Percentiles rank a stretch among this genome's conserved stretches.
Conservation (phyloP, 2,888 invertebrate genomes). For the Anthrax anthrax region DNA sequence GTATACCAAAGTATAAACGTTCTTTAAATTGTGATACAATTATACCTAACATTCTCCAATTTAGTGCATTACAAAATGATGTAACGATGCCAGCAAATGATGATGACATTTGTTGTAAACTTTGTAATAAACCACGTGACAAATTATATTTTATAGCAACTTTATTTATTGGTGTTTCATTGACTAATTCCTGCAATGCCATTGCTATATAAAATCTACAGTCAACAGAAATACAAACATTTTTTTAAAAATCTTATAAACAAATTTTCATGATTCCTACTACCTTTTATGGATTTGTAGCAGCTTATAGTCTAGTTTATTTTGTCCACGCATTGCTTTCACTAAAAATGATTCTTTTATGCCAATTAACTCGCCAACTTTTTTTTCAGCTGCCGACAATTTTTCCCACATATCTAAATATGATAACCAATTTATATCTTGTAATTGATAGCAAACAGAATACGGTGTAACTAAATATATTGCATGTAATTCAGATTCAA, state of each 20-base stretch:
- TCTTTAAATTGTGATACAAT: constrained; percentile 87
- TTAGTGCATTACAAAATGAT: constrained; percentile 82
- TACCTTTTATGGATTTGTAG: constrained; percentile 52
- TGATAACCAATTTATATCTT: constrained; percentile 67
- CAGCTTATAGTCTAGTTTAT: constrained; percentile 40
- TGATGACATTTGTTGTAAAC: constrained; percentile 85
- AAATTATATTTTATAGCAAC: constrained; percentile 79
- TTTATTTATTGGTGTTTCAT: constrained; percentile 66
- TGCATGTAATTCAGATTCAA: constrained; percentile 89
- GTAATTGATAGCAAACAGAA: constrained; percentile 63
- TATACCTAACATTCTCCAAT: constrained; percentile 83
- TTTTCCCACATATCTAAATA: constrained; percentile 70
- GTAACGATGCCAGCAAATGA: constrained; percentile 97
- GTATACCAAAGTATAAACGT: constrained; percentile 86
- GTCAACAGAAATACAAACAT: constrained; percentile 5
- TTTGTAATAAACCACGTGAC: constrained; percentile 80
- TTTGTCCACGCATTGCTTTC: constrained; percentile 53
- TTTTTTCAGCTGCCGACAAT: constrained; percentile 60
- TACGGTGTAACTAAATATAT: constrained; percentile 93
- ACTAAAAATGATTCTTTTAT: constrained; percentile 76
- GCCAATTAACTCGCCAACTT: constrained; percentile 80
- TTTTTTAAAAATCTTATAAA: background rate
- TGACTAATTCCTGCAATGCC: constrained; percentile 83
- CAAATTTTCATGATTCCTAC: background rate
- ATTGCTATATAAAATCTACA: constrained; percentile 75